Conservation (phyloP, 2,797 vertebrate genomes). For the Enteromius viviparus region DNA sequence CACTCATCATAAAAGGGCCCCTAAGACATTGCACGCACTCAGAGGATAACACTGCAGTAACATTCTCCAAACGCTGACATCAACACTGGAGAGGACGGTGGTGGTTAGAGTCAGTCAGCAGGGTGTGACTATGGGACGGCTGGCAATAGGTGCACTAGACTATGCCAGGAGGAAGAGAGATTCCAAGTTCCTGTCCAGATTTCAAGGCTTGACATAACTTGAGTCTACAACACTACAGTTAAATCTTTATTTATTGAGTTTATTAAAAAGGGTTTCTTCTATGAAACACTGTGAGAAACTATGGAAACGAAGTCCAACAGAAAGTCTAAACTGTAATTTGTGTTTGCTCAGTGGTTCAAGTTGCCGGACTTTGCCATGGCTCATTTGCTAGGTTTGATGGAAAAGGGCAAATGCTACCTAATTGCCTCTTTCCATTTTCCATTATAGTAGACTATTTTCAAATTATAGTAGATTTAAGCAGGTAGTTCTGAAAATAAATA, state of each 20-base stretch:
- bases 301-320: slow-evolving; percentile 65
- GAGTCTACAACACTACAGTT: slow-evolving; percentile 53
- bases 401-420: slow-evolving; percentile 16
- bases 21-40: slow-evolving; percentile 32
- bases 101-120: slow-evolving; percentile 49
- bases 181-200: slow-evolving; percentile 39
- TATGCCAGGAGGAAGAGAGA: slow-evolving; percentile 45
- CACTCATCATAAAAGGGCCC: slow-evolving; percentile 18
- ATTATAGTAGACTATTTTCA: slow-evolving; percentile 13
- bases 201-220: slow-evolving; percentile 37
- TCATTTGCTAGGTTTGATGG: slow-evolving; percentile 67
- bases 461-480: not conserved
- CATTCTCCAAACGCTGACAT: slow-evolving; percentile 46
- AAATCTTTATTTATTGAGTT: slow-evolving; percentile 65
- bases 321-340: slow-evolving; percentile 68
- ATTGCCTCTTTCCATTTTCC: slow-evolving; percentile 57
- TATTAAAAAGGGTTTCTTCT: slow-evolving; percentile 70
- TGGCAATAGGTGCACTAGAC: slow-evolving; percentile 32
- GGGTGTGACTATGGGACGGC: slow-evolving; percentile 40
- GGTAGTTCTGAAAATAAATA: not conserved
- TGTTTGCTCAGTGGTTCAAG: slow-evolving; percentile 65
- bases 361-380: slow-evolving; percentile 58
- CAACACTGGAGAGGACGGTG: slow-evolving; percentile 27
- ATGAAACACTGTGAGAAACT: slow-evolving; percentile 69
- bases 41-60: slow-evolving; percentile 39